Conservation (phyloP, 2,113 vertebrate genomes). For the Bos javanicus region DNA sequence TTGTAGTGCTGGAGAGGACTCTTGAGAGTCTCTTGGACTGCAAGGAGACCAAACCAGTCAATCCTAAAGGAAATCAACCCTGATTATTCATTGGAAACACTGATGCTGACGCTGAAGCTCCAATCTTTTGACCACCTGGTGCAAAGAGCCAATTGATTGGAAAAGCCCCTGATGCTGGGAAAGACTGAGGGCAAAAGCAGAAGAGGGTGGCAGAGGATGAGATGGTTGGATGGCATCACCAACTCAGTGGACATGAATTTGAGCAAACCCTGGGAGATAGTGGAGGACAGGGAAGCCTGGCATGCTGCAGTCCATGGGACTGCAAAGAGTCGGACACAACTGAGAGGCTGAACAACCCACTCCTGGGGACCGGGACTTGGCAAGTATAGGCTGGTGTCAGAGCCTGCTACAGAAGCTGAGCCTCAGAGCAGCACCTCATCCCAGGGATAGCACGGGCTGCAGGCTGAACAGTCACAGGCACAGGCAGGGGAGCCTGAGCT, state of each 20-base stretch:
- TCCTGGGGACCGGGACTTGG: not conserved
- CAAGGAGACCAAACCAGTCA: not conserved
- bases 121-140: not conserved
- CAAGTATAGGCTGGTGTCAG: not conserved
- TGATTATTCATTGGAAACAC: not conserved
- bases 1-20: not conserved
- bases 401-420: not conserved
- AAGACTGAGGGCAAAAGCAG: not conserved
- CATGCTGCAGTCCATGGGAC: not conserved
- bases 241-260: not conserved
- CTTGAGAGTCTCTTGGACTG: not conserved
- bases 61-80: not conserved
- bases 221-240: not conserved
- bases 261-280: not conserved
- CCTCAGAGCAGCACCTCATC: not conserved
- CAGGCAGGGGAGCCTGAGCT: too few relatives aligned
- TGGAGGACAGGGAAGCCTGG: not conserved
- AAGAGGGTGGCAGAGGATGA: not conserved
- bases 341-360: not conserved
- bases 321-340: not conserved
- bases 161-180: not conserved
- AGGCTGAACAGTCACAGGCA: rapidly evolving
- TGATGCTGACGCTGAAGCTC: not conserved
- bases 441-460: not conserved
- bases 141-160: not conserved